These are phyloP conservation scores for Adelosebastes latens DNA, from an alignment of 2,797 vertebrate species.

Conservation along the genomic window DNA sequence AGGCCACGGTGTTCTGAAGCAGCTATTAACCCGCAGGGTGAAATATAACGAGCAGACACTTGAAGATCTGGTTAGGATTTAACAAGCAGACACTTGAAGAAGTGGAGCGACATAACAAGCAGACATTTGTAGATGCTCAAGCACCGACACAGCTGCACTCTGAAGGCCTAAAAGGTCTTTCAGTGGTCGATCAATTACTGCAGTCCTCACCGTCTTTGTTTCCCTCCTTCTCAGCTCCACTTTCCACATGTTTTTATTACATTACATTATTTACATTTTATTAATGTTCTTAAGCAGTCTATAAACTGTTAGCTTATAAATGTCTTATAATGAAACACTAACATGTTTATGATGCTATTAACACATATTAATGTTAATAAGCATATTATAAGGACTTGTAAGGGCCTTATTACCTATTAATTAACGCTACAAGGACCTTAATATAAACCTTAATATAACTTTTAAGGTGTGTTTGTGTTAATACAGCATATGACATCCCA, in stretches of 20 bases:
- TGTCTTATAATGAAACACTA: too few relatives aligned
- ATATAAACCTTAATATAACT: too few relatives aligned
- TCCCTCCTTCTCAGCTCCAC: neutral
- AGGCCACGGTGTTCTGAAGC: slow-evolving; percentile 7
- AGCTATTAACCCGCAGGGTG: slow-evolving; percentile 28
- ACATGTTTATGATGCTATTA: too few relatives aligned
- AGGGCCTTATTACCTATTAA: too few relatives aligned
- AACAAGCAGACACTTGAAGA: slow-evolving; percentile 8
- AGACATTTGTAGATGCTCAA: neutral
- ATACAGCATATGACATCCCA: too few relatives aligned
- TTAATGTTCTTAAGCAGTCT: too few relatives aligned
- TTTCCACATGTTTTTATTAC: too few relatives aligned
- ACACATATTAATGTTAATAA: too few relatives aligned
- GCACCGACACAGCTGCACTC: neutral
- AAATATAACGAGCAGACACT: slow-evolving; percentile 42
- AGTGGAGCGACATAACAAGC: neutral
- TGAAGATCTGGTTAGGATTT: slow-evolving; percentile 14
- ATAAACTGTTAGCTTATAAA: too few relatives aligned
- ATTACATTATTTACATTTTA: too few relatives aligned
- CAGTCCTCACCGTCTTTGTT: neutral
- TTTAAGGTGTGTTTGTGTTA: neutral
- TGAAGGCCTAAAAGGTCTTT: slow-evolving; percentile 13
- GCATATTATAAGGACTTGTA: too few relatives aligned
- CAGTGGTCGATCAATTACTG: neutral
- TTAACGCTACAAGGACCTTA: too few relatives aligned